phyloP scores from a whole-genome alignment of 23 tunicate genomes.

The Trididemnum clinides region DNA sequence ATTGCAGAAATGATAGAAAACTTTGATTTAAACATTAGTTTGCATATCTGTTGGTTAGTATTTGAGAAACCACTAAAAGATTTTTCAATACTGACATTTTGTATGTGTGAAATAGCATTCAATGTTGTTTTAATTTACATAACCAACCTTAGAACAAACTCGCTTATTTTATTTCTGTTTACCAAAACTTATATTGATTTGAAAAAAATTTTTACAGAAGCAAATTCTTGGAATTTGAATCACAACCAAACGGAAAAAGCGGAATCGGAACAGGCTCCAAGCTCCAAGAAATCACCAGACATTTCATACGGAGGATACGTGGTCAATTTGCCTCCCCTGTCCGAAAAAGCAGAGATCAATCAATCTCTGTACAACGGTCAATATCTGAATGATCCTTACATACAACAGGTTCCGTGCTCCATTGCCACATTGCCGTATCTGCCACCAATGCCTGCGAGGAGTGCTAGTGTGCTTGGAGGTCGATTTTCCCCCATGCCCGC shows the following conservation, averaged over 20 bases:
- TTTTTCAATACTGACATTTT: too few species aligned
- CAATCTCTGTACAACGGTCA: background rate
- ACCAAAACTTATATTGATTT: too few species aligned
- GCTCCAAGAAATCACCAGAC: background rate
- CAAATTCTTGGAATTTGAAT: constrained; percentile 79
- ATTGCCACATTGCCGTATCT: constrained; percentile 30
- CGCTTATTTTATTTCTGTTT: too few species aligned
- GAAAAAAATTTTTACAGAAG: constrained; percentile 80
- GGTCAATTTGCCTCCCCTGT: constrained; percentile 16
- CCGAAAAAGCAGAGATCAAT: background rate
- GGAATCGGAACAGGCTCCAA: background rate
- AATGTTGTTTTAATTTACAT: too few species aligned
- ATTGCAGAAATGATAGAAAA: too few species aligned
- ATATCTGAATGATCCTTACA: background rate
- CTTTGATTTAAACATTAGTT: too few species aligned
- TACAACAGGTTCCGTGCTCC: constrained; percentile 26
- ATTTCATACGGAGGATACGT: background rate
- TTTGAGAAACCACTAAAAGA: too few species aligned
- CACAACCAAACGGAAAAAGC: background rate
- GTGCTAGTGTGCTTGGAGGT: constrained; percentile 58
- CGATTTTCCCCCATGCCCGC: constrained; percentile 47
- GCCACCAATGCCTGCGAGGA: constrained; percentile 27
- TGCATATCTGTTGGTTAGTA: too few species aligned
- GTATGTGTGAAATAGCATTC: too few species aligned
- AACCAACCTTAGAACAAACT: too few species aligned